These are phyloP conservation scores for Gastrophysa polygoni DNA, from an alignment of 2,888 invertebrate species.

Conservation along the genomic window DNA sequence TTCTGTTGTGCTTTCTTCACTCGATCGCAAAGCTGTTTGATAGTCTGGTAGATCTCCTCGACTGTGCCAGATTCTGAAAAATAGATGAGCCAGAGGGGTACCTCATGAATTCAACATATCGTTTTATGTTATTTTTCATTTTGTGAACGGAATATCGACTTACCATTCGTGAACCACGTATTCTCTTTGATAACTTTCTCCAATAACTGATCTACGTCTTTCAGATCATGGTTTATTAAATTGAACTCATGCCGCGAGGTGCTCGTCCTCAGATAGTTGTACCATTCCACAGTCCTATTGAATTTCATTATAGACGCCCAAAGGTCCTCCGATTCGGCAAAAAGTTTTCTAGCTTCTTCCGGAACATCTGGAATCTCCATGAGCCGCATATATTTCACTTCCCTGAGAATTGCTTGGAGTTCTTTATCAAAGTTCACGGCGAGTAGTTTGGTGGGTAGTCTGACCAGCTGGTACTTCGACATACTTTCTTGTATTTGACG, in stretches of 20 bases:
- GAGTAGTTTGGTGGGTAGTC: slow-evolving; percentile 59
- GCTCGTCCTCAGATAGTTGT: slow-evolving; percentile 78
- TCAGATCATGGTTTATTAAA: slow-evolving; percentile 77
- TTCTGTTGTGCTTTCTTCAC: slow-evolving; percentile 72
- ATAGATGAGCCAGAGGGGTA: slow-evolving; percentile 5
- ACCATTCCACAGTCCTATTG: slow-evolving; percentile 74
- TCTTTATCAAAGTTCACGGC: slow-evolving; percentile 72
- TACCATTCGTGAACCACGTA: slow-evolving; percentile 84
- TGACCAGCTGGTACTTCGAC: slow-evolving; percentile 66
- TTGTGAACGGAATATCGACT: slow-evolving; percentile 40
- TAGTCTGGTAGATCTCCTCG: slow-evolving; percentile 64
- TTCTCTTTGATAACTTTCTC: slow-evolving; percentile 71
- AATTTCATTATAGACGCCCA: slow-evolving; percentile 57
- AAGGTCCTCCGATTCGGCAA: slow-evolving; percentile 71
- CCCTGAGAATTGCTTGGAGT: slow-evolving; percentile 75
- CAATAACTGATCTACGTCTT: slow-evolving; percentile 73
- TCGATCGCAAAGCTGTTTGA: slow-evolving; percentile 74
- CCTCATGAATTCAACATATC: no score
- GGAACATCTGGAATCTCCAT: slow-evolving; percentile 67
- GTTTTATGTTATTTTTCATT: no score
- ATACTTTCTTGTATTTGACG: slow-evolving; percentile 68
- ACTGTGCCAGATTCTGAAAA: slow-evolving; percentile 39
- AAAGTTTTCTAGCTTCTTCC: slow-evolving; percentile 69
- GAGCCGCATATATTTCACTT: slow-evolving; percentile 70
- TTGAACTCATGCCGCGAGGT: slow-evolving; percentile 78